phyloP scores from a whole-genome alignment of 2,888 invertebrate species.

The Amblyteles armatorius region DNA sequence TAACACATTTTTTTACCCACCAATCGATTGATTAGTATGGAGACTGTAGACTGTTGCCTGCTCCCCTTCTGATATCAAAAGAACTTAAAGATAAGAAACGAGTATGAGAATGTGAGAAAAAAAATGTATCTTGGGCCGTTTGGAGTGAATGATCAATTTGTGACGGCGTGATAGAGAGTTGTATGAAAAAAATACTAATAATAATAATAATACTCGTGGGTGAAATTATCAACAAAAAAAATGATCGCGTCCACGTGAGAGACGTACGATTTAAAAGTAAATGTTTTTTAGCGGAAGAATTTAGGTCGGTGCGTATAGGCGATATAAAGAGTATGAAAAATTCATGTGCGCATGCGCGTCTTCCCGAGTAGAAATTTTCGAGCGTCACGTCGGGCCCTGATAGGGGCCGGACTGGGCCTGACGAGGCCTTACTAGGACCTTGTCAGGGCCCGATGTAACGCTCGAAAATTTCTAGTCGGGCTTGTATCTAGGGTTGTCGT shows the following conservation, averaged over 20 bases:
- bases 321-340: slow-evolving; percentile 7
- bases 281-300: slow-evolving; percentile 35
- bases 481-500: slow-evolving; percentile 2
- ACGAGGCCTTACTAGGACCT: too few relatives aligned
- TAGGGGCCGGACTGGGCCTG: too few relatives aligned
- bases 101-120: slow-evolving; percentile 31
- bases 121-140: slow-evolving; percentile 22
- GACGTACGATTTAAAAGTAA: slow-evolving; percentile 15
- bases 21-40: slow-evolving; percentile 16
- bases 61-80: slow-evolving; percentile 49
- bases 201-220: neutral
- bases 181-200: slow-evolving; percentile 28
- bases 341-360: slow-evolving; percentile 10
- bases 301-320: slow-evolving; percentile 15
- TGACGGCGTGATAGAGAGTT: slow-evolving; percentile 25
- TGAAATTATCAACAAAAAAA: slow-evolving; percentile 20
- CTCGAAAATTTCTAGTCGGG: too few relatives aligned
- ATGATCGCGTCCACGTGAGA: neutral
- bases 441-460: too few relatives aligned
- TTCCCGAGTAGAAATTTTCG: too few relatives aligned
- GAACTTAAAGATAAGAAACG: slow-evolving; percentile 35
- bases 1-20: slow-evolving; percentile 9
- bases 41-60: slow-evolving; percentile 20
- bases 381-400: too few relatives aligned
- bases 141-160: slow-evolving; percentile 34